Conservation (phyloP, 2,113 vertebrate species). For the Anguilla rostrata region DNA sequence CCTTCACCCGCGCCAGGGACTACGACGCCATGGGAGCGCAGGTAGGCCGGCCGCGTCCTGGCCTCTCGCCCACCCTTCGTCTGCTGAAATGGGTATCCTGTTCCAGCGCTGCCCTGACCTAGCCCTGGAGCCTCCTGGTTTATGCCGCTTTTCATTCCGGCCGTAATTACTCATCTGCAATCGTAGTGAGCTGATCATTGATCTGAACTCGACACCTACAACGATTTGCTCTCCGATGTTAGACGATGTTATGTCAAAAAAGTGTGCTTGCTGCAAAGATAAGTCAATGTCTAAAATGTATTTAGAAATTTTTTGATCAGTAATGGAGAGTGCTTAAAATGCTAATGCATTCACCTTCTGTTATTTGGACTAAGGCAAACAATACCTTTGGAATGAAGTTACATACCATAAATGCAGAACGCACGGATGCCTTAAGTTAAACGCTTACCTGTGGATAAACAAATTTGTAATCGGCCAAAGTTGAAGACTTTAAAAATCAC, state of each 20-base stretch:
- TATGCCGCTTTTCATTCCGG: neutral
- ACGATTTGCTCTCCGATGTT: neutral
- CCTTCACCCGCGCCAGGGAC: conserved; percentile 88
- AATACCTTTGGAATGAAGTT: neutral
- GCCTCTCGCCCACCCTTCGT: neutral
- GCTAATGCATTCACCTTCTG: neutral
- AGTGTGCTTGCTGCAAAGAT: neutral
- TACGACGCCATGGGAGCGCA: conserved; percentile 93
- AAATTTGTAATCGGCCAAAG: neutral
- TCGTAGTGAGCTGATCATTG: neutral
- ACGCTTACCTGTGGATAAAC: neutral
- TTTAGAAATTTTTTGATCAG: neutral
- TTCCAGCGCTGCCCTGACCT: no score
- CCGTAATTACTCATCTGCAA: neutral
- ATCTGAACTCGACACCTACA: neutral
- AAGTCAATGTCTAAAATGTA: neutral
- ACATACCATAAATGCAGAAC: neutral
- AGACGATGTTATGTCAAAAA: neutral
- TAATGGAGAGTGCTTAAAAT: neutral
- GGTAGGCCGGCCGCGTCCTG: conserved; percentile 57
- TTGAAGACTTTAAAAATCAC: neutral
- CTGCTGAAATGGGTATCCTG: no score
- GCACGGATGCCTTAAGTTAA: neutral
- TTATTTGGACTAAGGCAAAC: neutral
- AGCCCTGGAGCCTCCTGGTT: no score